Conservation (phyloP, 2,888 invertebrate genomes). For the Hypomecis atomaria region DNA sequence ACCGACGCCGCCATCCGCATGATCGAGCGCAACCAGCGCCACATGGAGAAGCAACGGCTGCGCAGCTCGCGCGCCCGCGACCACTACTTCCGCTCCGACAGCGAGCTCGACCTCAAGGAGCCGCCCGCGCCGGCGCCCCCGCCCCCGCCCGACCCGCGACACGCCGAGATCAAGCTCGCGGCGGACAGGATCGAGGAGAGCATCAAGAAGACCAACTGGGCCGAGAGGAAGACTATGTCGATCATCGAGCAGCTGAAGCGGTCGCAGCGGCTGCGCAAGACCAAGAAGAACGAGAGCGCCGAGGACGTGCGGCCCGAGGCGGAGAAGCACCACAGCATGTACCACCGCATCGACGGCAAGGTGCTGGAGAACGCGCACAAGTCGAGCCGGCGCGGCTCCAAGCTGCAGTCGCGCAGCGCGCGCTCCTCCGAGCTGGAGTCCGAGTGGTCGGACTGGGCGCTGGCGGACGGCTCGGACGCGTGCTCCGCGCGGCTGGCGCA, state of each 20-base stretch:
- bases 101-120: constrained; percentile 68
- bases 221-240: constrained; percentile 76
- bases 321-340: constrained; percentile 72
- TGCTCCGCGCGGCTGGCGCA: constrained; percentile 71
- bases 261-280: constrained; percentile 73
- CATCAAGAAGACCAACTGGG: constrained; percentile 81
- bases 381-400: constrained; percentile 76
- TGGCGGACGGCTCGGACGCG: constrained; percentile 84
- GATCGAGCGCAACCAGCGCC: constrained; percentile 86
- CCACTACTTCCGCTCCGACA: constrained; percentile 74
- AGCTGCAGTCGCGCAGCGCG: constrained; percentile 85
- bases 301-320: constrained; percentile 80
- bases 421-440: constrained; percentile 92
- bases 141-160: constrained; percentile 56
- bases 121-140: constrained; percentile 50
- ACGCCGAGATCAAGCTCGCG: constrained; percentile 70
- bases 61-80: constrained; percentile 73
- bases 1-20: constrained; percentile 84
- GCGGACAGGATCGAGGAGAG: constrained; percentile 77
- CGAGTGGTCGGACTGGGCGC: constrained; percentile 86
- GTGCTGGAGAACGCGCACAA: constrained; percentile 83
- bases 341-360: constrained; percentile 80
- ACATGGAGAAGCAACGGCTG: constrained; percentile 83
- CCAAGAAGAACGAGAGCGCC: constrained; percentile 72
- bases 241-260: constrained; percentile 79